Base-by-base conservation (phyloP, 2,797 vertebrate genomes). In the Gallirallus australis region DNA sequence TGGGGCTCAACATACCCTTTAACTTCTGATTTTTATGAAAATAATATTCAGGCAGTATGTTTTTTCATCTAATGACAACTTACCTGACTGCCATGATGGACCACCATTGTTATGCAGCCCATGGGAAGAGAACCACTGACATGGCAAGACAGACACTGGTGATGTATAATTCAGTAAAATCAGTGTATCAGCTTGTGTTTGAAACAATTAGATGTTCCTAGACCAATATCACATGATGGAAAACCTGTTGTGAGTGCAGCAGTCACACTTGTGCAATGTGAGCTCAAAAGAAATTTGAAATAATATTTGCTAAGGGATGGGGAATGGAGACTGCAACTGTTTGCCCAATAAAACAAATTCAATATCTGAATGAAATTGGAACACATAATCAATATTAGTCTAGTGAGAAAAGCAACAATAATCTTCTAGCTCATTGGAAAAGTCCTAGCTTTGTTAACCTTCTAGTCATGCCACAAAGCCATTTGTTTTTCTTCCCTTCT, bases 281-380 rank as follows among this genome's bases (percentile, higher is more conserved):
- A 71, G 57, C 68, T 95, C 48, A 81, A 91, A 87, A 48, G 20
- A 87, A 81, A 31, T 83, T 81, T 92, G 77, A 95, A 92, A 96
- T 76, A 95, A 90, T 91, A 86, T 97, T 95, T 97, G 72, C 69
- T 83, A 35, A 91, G 50, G 42, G 39, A 85, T 10, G 8, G 31
- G 39, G 68, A 80, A 9, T 3, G 20, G 25, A 64, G 31, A 33
- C 39, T 87, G 33, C 64, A 64, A 12, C 39, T 93, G 89, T 96
- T 95, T 97, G 89, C 57, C 85, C 91, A 95, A 83, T 91, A 86
- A 93, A 93, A 57, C 57, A 86, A 95, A 94, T 90, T 71, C 93
- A 93, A 78, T 90, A 91, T 90, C 76, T 1, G 40, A 94, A 91
- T 71, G 72, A 90, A 96, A 95, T 45, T 86, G 93, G 61, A 94